Percentiles rank a stretch among this genome's conserved stretches.
Conservation (phyloP, 1,140 invertebrate genomes). For the Gryon sp. region DNA sequence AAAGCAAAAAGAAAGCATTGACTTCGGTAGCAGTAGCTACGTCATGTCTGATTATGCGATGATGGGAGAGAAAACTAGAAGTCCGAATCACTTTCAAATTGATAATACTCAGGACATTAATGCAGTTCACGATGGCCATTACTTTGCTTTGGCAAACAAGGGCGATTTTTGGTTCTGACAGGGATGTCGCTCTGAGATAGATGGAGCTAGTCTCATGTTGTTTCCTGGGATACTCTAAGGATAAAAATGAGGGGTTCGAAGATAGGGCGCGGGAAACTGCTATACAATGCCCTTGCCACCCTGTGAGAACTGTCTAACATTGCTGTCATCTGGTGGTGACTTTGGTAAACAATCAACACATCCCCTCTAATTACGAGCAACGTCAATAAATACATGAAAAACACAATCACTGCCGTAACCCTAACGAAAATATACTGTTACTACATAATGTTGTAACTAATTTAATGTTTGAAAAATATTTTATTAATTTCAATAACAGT, state of each 20-base stretch:
- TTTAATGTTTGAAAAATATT: no score
- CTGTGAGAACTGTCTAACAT: conserved; percentile 72
- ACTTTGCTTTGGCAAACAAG: conserved; percentile 73
- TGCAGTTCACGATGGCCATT: conserved; percentile 74
- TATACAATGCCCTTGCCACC: conserved; percentile 72
- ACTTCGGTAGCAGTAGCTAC: conserved; percentile 31
- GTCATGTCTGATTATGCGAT: conserved; percentile 44
- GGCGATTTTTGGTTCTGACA: conserved; percentile 53
- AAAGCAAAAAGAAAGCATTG: conserved; percentile 24
- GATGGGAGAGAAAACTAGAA: conserved; percentile 42
- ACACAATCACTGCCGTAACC: no score
- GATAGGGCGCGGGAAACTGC: conserved; percentile 48
- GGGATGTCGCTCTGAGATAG: conserved; percentile 15
- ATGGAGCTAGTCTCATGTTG: conserved; percentile 42
- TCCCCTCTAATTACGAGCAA: conserved; percentile 45
- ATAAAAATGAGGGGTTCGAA: conserved; percentile 39
- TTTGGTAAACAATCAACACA: conserved; percentile 74
- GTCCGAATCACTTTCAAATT: conserved; percentile 42
- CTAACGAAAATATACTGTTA: no score
- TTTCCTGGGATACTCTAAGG: conserved; percentile 42
- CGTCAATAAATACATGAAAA: conserved; percentile 34
- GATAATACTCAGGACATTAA: conserved; percentile 64
- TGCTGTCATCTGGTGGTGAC: conserved; percentile 78
- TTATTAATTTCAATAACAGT: no score
- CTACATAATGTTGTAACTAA: no score